phyloP scores from a whole-genome alignment of 2,113 vertebrate species.

The Hyperopisus bebe region DNA sequence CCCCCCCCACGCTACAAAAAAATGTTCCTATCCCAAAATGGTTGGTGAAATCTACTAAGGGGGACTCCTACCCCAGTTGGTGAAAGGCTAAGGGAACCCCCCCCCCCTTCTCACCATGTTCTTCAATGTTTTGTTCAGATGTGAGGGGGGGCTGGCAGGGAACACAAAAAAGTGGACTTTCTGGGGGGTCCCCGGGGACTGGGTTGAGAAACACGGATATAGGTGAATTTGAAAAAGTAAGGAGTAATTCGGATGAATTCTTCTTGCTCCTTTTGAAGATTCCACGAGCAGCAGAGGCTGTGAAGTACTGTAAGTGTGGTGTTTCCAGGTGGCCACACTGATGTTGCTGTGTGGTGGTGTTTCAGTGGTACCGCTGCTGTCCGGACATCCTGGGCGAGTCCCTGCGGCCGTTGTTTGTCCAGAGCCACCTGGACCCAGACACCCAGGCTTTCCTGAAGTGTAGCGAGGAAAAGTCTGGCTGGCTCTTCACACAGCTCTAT shows the following conservation, averaged over 20 bases:
- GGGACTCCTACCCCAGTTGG: neutral
- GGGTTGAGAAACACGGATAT: neutral
- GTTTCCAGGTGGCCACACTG: neutral
- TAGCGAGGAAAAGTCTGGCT: constrained; percentile 90
- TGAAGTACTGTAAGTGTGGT: neutral
- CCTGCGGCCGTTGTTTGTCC: constrained; percentile 74
- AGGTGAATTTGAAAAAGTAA: neutral
- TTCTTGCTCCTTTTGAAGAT: neutral
- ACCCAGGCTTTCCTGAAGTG: constrained; percentile 82
- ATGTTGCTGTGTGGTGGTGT: neutral
- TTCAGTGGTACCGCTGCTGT: constrained; percentile 85
- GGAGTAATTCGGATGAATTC: neutral
- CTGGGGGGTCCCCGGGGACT: neutral
- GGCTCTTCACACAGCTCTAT: constrained; percentile 94
- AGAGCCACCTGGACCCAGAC: constrained; percentile 81
- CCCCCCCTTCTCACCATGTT: neutral
- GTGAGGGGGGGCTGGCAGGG: neutral
- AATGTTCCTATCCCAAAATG: too few relatives aligned
- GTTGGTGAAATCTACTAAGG: too few relatives aligned
- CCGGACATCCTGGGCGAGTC: constrained; percentile 77
- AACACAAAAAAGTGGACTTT: too few relatives aligned
- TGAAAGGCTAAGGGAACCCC: neutral
- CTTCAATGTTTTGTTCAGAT: neutral
- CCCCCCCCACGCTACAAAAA: too few relatives aligned
- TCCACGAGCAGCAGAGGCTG: neutral